Conservation (phyloP, 2,797 vertebrate genomes). For the Adelosebastes latens region DNA sequence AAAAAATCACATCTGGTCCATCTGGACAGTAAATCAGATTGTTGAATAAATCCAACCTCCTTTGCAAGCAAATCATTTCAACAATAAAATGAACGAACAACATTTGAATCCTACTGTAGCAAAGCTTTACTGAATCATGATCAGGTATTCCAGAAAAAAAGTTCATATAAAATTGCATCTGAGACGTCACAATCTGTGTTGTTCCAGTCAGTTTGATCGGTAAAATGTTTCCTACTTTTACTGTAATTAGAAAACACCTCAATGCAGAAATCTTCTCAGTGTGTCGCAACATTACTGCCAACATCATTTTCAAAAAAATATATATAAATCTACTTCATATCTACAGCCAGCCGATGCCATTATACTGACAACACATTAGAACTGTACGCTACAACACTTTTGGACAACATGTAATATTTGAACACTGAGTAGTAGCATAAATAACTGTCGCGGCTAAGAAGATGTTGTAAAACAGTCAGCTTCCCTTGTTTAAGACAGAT, state of each 20-base stretch:
- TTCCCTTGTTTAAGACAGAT: slow-evolving; percentile 46
- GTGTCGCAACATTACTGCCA: slow-evolving; percentile 40
- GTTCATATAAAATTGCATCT: slow-evolving; percentile 62
- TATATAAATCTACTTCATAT: slow-evolving; percentile 64
- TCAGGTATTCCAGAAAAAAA: slow-evolving; percentile 47
- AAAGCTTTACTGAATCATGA: slow-evolving; percentile 66
- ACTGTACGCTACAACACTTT: slow-evolving; percentile 45
- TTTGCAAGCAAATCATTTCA: neutral
- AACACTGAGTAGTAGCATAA: slow-evolving; percentile 51
- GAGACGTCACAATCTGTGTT: slow-evolving; percentile 23
- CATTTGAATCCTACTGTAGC: slow-evolving; percentile 41
- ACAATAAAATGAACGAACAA: slow-evolving; percentile 11
- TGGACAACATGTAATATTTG: slow-evolving; percentile 38
- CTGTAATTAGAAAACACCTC: slow-evolving; percentile 40
- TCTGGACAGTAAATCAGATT: neutral
- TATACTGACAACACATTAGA: slow-evolving; percentile 41
- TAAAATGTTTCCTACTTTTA: slow-evolving; percentile 10
- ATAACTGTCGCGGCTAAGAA: slow-evolving; percentile 47
- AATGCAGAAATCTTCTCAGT: slow-evolving; percentile 11
- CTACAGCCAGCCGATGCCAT: slow-evolving; percentile 59
- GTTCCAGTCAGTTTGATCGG: slow-evolving; percentile 26
- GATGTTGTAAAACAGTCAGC: slow-evolving; percentile 26
- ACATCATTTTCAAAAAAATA: slow-evolving; percentile 48
- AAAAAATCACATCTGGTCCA: neutral
- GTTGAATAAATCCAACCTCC: neutral